Conservation (phyloP, 2,888 invertebrate genomes). For the Lydus trimaculatus region DNA sequence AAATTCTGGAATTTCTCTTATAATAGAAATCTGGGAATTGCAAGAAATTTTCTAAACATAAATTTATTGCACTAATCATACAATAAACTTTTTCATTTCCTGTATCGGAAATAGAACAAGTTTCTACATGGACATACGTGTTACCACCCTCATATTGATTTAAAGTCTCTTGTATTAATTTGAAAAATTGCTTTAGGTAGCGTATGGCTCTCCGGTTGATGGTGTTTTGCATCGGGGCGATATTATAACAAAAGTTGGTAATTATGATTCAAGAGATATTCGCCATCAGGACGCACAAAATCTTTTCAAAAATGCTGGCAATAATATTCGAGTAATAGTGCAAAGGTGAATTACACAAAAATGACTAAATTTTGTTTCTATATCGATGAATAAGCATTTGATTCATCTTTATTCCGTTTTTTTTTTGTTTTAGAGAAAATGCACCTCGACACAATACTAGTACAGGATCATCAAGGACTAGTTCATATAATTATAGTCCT, state of each 20-base stretch:
- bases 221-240: constrained; percentile 88
- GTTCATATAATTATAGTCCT: constrained; percentile 59
- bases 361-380: neutral
- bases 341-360: constrained; percentile 71
- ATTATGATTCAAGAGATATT: constrained; percentile 86
- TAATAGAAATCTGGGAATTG: neutral
- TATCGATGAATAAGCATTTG: neutral
- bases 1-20: neutral
- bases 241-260: constrained; percentile 88
- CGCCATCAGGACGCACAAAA: constrained; percentile 92
- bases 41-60: neutral
- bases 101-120: neutral
- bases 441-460: constrained; percentile 56
- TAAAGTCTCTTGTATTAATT: neutral
- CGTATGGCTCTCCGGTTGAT: constrained; percentile 84
- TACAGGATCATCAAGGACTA: constrained; percentile 63
- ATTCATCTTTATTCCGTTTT: too few relatives aligned
- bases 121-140: neutral
- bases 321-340: constrained; percentile 80
- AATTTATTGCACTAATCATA: neutral
- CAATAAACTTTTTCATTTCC: neutral
- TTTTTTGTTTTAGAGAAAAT: constrained; percentile 45
- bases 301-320: constrained; percentile 82
- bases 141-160: neutral
- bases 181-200: constrained; percentile 71